Conservation (phyloP, 2,113 vertebrate species). For the Clarias magur region DNA sequence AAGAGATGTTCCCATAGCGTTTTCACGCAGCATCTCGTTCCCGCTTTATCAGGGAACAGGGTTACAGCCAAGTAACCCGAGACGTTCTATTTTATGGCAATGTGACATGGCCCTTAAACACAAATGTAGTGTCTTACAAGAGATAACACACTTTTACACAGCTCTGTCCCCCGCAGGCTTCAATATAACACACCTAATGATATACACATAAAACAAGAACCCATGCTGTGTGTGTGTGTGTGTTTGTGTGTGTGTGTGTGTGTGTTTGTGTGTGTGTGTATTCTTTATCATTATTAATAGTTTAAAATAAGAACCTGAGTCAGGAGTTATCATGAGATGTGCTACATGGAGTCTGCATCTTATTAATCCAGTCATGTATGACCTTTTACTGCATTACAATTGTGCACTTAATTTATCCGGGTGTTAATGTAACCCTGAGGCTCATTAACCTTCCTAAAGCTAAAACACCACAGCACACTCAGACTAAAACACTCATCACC, state of each 20-base stretch:
- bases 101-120: constrained; percentile 20
- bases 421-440: neutral
- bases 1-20: too few relatives aligned
- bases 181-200: constrained; percentile 40
- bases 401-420: neutral
- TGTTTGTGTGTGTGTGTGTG: neutral
- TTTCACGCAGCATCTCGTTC: too few relatives aligned
- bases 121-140: constrained; percentile 28
- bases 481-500: neutral
- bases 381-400: neutral
- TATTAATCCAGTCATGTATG: neutral
- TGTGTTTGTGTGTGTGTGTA: constrained; percentile 1
- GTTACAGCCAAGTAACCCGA: too few relatives aligned
- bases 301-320: neutral
- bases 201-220: constrained; percentile 29
- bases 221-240: neutral
- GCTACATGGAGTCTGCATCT: neutral
- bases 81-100: constrained; percentile 20
- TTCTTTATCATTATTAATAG: neutral
- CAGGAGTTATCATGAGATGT: neutral
- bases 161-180: neutral
- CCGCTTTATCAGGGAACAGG: too few relatives aligned
- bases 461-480: neutral
- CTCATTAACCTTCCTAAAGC: constrained; percentile 9
- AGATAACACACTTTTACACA: constrained; percentile 36